Base-by-base conservation (phyloP, 2,797 vertebrate genomes). In the Micropoecilia bifurca region DNA sequence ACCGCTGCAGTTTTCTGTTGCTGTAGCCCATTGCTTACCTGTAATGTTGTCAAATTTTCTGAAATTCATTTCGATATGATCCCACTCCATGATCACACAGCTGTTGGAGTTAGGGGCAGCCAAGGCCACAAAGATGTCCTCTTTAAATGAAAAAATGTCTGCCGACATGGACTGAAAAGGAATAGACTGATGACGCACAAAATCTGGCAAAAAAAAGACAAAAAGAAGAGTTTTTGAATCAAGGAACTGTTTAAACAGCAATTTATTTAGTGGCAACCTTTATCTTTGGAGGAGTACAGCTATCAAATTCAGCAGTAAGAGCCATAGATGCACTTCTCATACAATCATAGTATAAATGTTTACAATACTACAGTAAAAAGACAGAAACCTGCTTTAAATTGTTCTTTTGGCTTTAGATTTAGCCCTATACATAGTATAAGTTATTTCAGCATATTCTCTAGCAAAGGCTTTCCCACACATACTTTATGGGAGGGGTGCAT, bases 41-140 rank as follows among this genome's bases (percentile, higher is more conserved):
- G 98, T 98, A 85, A 99, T 99, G 43, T 98, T 98, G 93, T 99
- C 98, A 0, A 99, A 99, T 85, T 96, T 98, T 87, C 99, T 96
- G 95, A 99, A 99, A 80, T 99, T 97, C 96, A 97, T 97, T 90
- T 99, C 99, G 69, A 99, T 97, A 93, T 99, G 98, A 92, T 99
- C 98, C 99, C 99, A 99, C 89, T 99, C 97, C 94, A 99, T 95
- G 81, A 99, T 95, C 94, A 98, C 96, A 90, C 99, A 99, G 94
- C 98, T 99, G 95, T 99, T 98, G 93, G 97, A 96, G 91, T 96
- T 97, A n/a, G 98, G 98, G 71, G 98, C 97, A 0, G 98, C 97
- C 84, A 99, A 97, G 39, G 97, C 97, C 80, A 98, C 97, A 0
- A 96, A 99, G 78, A 99, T 97, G 28, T 99, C 99, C 6, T 98